Conservation (phyloP, 2,113 vertebrate species). For the Crotophaga sulcirostris region DNA sequence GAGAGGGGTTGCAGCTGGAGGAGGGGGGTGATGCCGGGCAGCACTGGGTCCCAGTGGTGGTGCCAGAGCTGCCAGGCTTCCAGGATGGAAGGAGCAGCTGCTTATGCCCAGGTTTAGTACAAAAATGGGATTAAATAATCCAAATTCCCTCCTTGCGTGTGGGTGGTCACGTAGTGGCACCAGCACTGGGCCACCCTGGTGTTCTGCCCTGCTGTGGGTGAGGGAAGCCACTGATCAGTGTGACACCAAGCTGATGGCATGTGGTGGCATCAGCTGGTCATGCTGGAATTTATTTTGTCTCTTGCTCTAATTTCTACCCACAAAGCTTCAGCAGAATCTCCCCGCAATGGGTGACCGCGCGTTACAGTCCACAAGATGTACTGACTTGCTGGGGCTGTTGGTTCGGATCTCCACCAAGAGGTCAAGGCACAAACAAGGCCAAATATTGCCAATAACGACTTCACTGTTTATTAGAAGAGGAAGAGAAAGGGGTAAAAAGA, state of each 20-base stretch:
- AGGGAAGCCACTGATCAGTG: background rate
- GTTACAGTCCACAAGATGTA: too few relatives aligned
- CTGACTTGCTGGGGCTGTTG: too few relatives aligned
- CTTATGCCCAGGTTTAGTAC: background rate
- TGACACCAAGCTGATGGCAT: background rate
- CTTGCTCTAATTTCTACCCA: background rate
- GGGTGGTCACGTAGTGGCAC: rapidly evolving
- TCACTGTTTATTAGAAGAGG: too few relatives aligned
- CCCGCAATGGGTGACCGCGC: too few relatives aligned
- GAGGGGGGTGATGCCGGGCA: background rate
- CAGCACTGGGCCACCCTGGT: rapidly evolving
- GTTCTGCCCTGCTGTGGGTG: rapidly evolving
- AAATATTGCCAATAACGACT: too few relatives aligned
- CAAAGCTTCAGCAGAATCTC: background rate
- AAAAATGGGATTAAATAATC: background rate
- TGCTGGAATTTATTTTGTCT: background rate
- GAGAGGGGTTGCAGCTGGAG: background rate
- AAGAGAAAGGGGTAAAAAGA: too few relatives aligned
- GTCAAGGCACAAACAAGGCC: too few relatives aligned
- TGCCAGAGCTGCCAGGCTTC: background rate
- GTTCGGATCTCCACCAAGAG: too few relatives aligned
- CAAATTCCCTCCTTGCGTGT: background rate
- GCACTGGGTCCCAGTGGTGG: background rate
- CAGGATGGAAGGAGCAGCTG: background rate
- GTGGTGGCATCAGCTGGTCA: background rate